Base-by-base conservation (phyloP, 2,888 invertebrate genomes). In the Taphrorychus bicolor region DNA sequence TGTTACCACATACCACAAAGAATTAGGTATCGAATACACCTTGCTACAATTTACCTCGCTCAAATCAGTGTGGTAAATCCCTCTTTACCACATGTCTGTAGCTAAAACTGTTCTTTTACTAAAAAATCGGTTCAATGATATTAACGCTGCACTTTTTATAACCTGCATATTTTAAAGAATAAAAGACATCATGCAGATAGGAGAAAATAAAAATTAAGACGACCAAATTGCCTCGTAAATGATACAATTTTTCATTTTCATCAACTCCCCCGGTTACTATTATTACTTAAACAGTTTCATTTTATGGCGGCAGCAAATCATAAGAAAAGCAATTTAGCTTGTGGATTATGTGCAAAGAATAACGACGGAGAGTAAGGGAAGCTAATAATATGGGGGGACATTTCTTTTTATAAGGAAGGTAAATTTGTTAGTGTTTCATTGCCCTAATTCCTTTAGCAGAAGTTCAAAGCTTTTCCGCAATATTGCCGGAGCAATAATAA, bases 221-320 rank as follows among this genome's bases (percentile, higher is more conserved):
- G 59, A 16, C 18, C 51, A 51, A 59, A 59, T 59, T 59, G 32
- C 59, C 32, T 59, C 59, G 49, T 66, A 60, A 61, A 60, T 66
- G 57, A 58, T 66, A 62, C 18, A 66, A 62, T 62, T 62, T 66
- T 67, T 67, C 58, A 67, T 62, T 67, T 58, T 67, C 57, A 62
- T 67, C 45, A 58, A 61, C 61, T 59, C 62, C 58, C 32, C 41
- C 22, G 51, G 49, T 32, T 45, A 63, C 63, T 63, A 63, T 68
- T 68, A 63, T 68, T 67, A 67, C 62, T 61, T 59, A 59, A 63
- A 59, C 63, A 53, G 68, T 68, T 68, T 63, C 59, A 32, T 59
- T 63, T 68, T 68, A 68, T 63, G 54, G 53, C 53, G 22, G 59
- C 21, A 40, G 63, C 63, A 67, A 67, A 63, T 67, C 67, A 63